These are phyloP conservation scores for Argyresthia albistria DNA, from an alignment of 2,888 invertebrate species.

Conservation along the genomic window DNA sequence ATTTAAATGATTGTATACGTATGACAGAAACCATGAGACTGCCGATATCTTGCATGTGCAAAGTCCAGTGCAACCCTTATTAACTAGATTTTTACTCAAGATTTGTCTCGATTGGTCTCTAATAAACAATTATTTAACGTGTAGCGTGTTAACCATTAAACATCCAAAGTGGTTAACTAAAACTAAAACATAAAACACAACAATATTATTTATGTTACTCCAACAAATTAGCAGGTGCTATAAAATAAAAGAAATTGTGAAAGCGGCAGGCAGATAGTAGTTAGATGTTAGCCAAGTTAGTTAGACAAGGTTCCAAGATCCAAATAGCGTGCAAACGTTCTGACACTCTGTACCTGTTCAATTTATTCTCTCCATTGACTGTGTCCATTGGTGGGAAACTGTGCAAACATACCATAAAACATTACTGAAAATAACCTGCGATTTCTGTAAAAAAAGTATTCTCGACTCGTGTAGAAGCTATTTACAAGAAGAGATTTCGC, in stretches of 20 bases:
- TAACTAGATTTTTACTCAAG: no score
- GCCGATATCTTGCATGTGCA: no score
- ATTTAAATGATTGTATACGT: no score
- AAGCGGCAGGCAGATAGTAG: slow-evolving; percentile 3
- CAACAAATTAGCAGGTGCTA: background rate
- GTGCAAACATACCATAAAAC: slow-evolving; percentile 52
- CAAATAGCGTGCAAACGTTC: slow-evolving; percentile 9
- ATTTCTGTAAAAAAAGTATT: background rate
- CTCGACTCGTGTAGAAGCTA: slow-evolving; percentile 32
- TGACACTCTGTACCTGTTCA: slow-evolving; percentile 79
- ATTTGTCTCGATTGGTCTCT: no score
- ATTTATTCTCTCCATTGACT: slow-evolving; percentile 68
- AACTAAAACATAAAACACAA: no score
- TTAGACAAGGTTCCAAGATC: background rate
- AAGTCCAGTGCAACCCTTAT: no score
- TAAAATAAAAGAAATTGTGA: background rate
- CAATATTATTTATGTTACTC: no score
- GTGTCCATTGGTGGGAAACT: slow-evolving; percentile 67
- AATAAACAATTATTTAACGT: no score
- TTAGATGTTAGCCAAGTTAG: slow-evolving; percentile 3
- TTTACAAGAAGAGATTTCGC: slow-evolving; percentile 41
- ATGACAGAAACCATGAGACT: no score
- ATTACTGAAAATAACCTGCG: background rate
- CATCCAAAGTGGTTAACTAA: no score
- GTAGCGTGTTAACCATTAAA: no score